Evolutionary conservation across 2,888 invertebrate genomes (phyloP), one percentile per base, ranked within the genome.

Genomic region (Leptopilina syphax): DNA sequence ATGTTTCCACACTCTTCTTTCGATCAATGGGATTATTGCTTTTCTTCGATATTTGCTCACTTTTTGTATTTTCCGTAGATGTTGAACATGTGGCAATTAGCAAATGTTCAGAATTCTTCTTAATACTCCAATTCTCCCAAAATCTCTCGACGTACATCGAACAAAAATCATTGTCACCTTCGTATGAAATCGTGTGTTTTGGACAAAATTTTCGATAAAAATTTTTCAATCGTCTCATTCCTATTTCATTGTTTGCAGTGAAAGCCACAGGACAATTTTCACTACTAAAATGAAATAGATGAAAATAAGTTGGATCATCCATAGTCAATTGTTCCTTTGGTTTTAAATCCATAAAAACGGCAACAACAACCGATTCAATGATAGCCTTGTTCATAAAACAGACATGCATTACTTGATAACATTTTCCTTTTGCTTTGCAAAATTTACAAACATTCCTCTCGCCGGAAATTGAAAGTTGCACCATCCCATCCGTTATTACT

Each of bases 1-100:
- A 92, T 44, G 0, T 0, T 7, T 44, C 44, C 1, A 44, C 44
- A 81, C 87, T 88, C 47, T 83, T 79, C 81, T 60, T 9, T 0
- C 1, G 12, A 9, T 90, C 89, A n/a, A 5, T 57, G 12, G 57
- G 5, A 57, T n/a, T 12, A 10, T 57, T n/a, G 13, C 0, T n/a
- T n/a, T 60, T 60, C 4, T 1, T n/a, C 7, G 60, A 5, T 7
- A 1, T 5, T 7, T 7, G 13, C 5, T 57, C n/a, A 57, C n/a
- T 57, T 57, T 57, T 13, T 0, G 2, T 1, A 12, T 57, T 57
- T 3, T 4, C 1, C 9, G 1, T 57, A 12, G 0, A 12, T 57
- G 60, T n/a, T 5, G 60, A n/a, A n/a, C 4, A 5, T 34, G 34
- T 34, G 4, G n/a, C n/a, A 60, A 60, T 18, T n/a, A 60, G 1